These are phyloP conservation scores for Drosophila pruinosa DNA, from an alignment of 1,140 invertebrate genomes.

Conservation along the genomic window DNA sequence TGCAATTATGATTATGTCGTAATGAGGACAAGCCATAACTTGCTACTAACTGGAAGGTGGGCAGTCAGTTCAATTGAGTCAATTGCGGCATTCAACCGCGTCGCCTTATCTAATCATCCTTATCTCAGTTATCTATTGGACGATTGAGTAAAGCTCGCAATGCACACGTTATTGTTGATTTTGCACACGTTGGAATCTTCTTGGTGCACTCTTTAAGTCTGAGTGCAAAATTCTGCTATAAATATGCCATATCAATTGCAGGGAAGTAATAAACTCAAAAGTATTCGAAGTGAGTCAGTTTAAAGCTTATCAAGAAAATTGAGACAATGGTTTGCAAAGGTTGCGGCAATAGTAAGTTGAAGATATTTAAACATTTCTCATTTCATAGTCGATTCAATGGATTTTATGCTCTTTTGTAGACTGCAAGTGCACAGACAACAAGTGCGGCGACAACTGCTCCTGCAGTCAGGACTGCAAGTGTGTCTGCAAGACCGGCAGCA, in stretches of 20 bases:
- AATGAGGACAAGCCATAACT: slow-evolving; percentile 14
- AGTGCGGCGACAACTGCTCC: slow-evolving; percentile 66
- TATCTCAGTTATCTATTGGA: slow-evolving; percentile 15
- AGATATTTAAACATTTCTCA: background rate
- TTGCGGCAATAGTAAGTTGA: slow-evolving; percentile 58
- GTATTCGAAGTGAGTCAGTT: background rate
- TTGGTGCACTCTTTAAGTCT: background rate
- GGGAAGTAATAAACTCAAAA: no score
- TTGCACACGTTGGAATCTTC: slow-evolving; percentile 51
- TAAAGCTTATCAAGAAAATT: background rate
- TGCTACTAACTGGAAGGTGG: background rate
- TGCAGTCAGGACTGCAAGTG: slow-evolving; percentile 63
- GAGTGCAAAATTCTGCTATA: slow-evolving; percentile 42
- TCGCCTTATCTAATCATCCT: slow-evolving; percentile 46
- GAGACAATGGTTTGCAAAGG: slow-evolving; percentile 64
- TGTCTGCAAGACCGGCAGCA: slow-evolving; percentile 55
- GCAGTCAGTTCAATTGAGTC: background rate
- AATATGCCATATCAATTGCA: slow-evolving; percentile 39
- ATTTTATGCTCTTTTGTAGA: slow-evolving; percentile 13
- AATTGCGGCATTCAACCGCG: background rate
- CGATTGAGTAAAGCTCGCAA: slow-evolving; percentile 10
- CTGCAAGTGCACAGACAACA: slow-evolving; percentile 60
- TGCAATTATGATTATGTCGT: slow-evolving; percentile 36
- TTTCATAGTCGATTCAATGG: background rate
- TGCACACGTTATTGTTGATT: slow-evolving; percentile 53